Evolutionary conservation across 2,888 invertebrate species (phyloP).

Genomic region (Mimachlamys varia): DNA sequence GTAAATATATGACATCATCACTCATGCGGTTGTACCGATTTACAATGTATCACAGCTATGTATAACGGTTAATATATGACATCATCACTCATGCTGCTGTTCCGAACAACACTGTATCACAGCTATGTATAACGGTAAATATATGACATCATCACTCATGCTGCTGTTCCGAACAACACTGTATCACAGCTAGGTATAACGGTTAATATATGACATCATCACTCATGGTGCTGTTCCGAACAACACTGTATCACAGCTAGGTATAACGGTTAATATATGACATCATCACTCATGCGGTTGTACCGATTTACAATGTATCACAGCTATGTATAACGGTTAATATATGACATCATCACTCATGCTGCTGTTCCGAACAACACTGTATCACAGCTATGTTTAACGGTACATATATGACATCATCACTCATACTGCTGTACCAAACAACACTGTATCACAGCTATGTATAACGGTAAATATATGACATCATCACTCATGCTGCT

Average conservation of each 20-base stretch:
- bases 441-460: neutral
- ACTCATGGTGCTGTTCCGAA: neutral
- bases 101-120: neutral
- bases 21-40: neutral
- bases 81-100: neutral
- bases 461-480: too few relatives aligned
- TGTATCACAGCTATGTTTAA: neutral
- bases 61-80: too few relatives aligned
- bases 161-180: neutral
- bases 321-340: neutral
- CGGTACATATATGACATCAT: neutral
- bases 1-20: neutral
- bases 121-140: neutral
- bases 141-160: neutral
- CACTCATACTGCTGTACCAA: neutral
- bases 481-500: neutral
- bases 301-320: neutral
- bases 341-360: neutral
- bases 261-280: too few relatives aligned
- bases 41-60: neutral
- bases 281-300: neutral
- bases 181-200: neutral
- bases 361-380: neutral
- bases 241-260: neutral
- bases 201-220: neutral